Conservation (phyloP, 2,888 invertebrate species). For the Leptopilina syphax region DNA sequence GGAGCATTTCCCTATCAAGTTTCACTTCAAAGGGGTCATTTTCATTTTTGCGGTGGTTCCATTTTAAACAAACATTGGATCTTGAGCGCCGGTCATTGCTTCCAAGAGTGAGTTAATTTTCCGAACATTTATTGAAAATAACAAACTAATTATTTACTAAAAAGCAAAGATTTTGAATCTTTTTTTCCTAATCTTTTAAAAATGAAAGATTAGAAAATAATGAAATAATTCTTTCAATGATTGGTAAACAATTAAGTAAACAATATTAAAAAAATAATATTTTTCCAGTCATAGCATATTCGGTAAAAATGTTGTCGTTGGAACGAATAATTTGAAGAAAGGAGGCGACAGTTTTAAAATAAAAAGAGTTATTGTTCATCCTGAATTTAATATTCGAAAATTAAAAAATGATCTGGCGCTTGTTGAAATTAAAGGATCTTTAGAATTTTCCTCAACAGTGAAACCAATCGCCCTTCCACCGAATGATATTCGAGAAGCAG, state of each 20-base stretch:
- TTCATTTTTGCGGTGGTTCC: slow-evolving; percentile 79
- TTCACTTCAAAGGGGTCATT: slow-evolving; percentile 76
- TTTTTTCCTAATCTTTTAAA: too few species aligned
- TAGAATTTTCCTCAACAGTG: slow-evolving; percentile 67
- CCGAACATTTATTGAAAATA: too few species aligned
- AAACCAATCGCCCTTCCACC: slow-evolving; percentile 64
- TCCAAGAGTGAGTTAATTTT: slow-evolving; percentile 72
- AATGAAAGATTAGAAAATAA: too few species aligned
- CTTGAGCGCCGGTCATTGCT: slow-evolving; percentile 78
- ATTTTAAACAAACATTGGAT: slow-evolving; percentile 78
- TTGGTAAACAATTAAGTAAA: too few species aligned
- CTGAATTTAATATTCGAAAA: slow-evolving; percentile 64
- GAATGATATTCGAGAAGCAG: slow-evolving; percentile 65
- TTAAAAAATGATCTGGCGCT: slow-evolving; percentile 72
- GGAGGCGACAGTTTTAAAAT: slow-evolving; percentile 69
- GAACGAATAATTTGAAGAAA: slow-evolving; percentile 67
- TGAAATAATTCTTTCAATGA: background rate
- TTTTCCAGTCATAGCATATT: background rate
- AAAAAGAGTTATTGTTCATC: slow-evolving; percentile 61
- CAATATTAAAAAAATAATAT: background rate
- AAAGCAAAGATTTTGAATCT: too few species aligned
- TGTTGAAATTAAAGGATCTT: slow-evolving; percentile 66
- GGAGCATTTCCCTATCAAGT: slow-evolving; percentile 78
- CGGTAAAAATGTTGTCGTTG: slow-evolving; percentile 62
- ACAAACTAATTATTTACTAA: background rate